A percentile compares a stretch with the other conserved stretches of the same genome.
These are phyloP conservation scores for Hypotaenidia philippensis DNA, from an alignment of 2,797 vertebrate species.

Conservation along the genomic window DNA sequence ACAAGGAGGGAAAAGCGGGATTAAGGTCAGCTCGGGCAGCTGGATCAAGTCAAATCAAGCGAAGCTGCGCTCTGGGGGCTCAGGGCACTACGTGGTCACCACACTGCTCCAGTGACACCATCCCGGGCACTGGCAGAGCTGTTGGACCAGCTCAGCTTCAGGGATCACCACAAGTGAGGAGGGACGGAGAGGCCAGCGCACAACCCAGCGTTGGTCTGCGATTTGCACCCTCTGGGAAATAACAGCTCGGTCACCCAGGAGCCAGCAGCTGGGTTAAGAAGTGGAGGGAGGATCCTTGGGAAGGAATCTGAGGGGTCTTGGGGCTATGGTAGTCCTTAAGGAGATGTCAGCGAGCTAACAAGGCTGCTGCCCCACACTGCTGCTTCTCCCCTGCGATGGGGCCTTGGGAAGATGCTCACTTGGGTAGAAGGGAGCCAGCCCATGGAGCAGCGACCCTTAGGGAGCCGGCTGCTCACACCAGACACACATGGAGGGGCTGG, in stretches of 20 bases:
- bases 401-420: neutral
- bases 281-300: neutral
- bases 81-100: neutral
- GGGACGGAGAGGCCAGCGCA: neutral
- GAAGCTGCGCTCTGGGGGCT: neutral
- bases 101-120: accelerated
- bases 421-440: neutral
- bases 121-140: neutral
- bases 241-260: neutral
- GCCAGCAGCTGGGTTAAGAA: accelerated
- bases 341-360: accelerated
- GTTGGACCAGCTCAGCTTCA: neutral
- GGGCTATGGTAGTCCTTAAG: neutral
- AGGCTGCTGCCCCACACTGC: neutral
- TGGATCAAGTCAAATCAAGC: accelerated
- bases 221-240: neutral
- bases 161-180: neutral
- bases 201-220: neutral
- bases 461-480: accelerated
- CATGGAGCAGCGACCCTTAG: accelerated
- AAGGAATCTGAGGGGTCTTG: neutral
- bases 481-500: neutral
- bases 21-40: neutral
- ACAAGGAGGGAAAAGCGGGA: neutral
- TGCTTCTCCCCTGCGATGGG: accelerated